phyloP scores from a whole-genome alignment of 2,113 vertebrate species.

The Pedetes capensis region DNA sequence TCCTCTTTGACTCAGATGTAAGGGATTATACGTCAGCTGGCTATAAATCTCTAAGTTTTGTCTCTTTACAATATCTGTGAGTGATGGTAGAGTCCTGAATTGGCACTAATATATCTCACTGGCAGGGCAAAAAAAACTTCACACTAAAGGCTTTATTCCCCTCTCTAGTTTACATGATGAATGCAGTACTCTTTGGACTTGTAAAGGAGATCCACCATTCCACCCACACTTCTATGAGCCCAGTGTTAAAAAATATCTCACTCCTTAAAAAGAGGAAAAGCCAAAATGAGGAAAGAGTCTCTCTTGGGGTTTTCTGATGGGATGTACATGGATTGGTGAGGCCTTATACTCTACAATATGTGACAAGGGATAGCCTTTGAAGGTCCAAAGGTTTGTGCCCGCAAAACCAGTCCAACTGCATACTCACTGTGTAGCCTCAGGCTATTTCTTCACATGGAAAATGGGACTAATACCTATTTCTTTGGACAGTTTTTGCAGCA shows the following conservation, averaged over 20 bases:
- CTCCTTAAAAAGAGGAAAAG: neutral
- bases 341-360: neutral
- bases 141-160: neutral
- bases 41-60: neutral
- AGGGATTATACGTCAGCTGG: neutral
- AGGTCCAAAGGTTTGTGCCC: neutral
- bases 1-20: neutral
- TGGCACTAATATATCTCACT: neutral
- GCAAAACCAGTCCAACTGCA: neutral
- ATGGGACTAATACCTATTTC: neutral
- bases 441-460: neutral
- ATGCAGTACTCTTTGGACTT: neutral
- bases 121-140: neutral
- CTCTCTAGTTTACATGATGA: neutral
- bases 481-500: neutral
- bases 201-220: neutral
- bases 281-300: neutral
- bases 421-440: neutral
- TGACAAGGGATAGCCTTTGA: neutral
- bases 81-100: neutral
- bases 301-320: neutral
- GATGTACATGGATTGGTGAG: neutral
- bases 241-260: neutral
- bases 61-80: neutral
- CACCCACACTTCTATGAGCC: neutral